Base-by-base conservation (phyloP, 2,113 vertebrate genomes). In the Taurulus bubalis region DNA sequence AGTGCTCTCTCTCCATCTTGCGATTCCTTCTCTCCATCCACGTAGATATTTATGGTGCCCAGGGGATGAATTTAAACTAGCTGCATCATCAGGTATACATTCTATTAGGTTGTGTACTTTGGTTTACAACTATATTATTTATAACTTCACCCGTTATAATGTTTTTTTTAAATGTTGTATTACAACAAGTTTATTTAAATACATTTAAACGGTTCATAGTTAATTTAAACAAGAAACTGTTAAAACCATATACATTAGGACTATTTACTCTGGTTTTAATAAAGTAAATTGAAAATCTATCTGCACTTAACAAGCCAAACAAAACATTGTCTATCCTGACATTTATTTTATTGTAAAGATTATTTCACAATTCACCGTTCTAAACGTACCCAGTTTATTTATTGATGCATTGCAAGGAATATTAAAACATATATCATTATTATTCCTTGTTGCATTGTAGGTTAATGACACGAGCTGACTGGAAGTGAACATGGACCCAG, bases 11-110 rank as follows among this genome's bases (percentile, higher is more conserved):
- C 74, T 79, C 78, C 71, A 56, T 59, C 62, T 58, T 62, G 36
- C 51, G 66, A 53, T 79, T 83, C 75, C 76, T 79, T 76, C 36
- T 22, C 60, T 77, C 34, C n/a, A 76, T 70, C 34, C 70, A 76
- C 71, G 78, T n/a, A n/a, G n/a, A n/a, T n/a, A n/a, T n/a, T n/a
- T n/a, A n/a, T n/a, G n/a, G n/a, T 34, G 32, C 16, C 18, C 59
- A 36, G 32, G 10, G 32, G 32, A 63, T 38, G 34, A n/a, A 60
- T 53, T n/a, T 49, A 49, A 49, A 49, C 6, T 20, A 49, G 20
- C 20, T 51, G 8, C 16, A 49, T 49, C 45, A 18, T 20, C 49
- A 53, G 49, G 22, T 53, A 22, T n/a, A 53, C 22, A n/a, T 53
- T n/a, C n/a, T 10, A 53, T n/a, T 53, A 3, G 10, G 20, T 53